Conservation (phyloP, 2,113 vertebrate genomes). For the Anolis sagrei region DNA sequence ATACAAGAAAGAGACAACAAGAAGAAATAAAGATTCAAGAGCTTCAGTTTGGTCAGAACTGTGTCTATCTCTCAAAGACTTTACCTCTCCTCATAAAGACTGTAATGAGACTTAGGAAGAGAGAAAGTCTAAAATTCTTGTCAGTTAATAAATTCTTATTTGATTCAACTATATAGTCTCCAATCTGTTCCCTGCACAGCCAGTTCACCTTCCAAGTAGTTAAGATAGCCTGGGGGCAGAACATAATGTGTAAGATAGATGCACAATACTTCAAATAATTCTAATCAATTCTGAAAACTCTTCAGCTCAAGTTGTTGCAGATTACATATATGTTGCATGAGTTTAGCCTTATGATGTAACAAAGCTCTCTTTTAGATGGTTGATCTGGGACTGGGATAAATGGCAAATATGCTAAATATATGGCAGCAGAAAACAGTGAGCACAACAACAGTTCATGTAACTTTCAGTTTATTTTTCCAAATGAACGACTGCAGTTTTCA, state of each 20-base stretch:
- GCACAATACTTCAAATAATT: background rate
- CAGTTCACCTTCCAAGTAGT: too few relatives aligned
- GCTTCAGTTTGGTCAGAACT: too few relatives aligned
- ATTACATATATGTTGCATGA: background rate
- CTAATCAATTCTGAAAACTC: background rate
- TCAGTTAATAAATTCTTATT: too few relatives aligned
- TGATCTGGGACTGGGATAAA: background rate
- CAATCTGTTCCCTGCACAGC: too few relatives aligned
- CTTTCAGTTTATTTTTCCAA: background rate
- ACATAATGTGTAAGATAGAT: background rate
- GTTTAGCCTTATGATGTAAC: background rate
- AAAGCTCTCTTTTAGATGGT: background rate
- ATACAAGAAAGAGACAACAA: too few relatives aligned
- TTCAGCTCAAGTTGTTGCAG: background rate
- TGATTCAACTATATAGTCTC: too few relatives aligned
- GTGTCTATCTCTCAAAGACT: too few relatives aligned
- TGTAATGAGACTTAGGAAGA: too few relatives aligned
- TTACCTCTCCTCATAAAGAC: too few relatives aligned
- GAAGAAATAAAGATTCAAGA: too few relatives aligned
- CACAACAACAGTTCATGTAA: background rate
- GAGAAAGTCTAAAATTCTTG: too few relatives aligned
- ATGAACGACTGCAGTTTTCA: conserved; percentile 6
- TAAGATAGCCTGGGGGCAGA: too few relatives aligned
- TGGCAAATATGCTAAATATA: background rate
- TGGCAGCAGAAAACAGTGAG: background rate